Conservation (phyloP, 1,140 invertebrate species). For the Physella acuta region DNA sequence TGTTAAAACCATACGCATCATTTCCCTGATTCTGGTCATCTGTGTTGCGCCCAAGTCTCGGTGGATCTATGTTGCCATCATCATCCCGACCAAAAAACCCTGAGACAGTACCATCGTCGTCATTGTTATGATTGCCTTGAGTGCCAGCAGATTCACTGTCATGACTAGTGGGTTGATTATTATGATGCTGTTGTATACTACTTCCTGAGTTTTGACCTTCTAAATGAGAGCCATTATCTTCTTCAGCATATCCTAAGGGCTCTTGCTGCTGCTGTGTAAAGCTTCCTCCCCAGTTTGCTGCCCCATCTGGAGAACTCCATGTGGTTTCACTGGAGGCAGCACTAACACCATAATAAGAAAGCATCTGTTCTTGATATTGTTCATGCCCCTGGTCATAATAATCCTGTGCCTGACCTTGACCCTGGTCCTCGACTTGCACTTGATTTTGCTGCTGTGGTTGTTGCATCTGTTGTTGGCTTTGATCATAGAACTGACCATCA, state of each 20-base stretch:
- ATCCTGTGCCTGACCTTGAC: too few species aligned
- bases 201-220: too few species aligned
- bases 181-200: too few species aligned
- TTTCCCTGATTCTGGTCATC: not conserved
- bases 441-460: not conserved
- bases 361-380: not conserved
- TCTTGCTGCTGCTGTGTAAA: not conserved
- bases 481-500: too few species aligned
- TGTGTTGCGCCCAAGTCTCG: not conserved
- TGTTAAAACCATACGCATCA: not conserved
- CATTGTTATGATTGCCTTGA: constrained; percentile 10
- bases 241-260: constrained; percentile 10
- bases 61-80: constrained; percentile 10
- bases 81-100: constrained; percentile 26
- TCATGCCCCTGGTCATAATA: not conserved
- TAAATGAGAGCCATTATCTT: too few species aligned
- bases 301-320: not conserved
- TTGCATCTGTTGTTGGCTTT: not conserved
- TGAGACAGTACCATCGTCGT: constrained; percentile 28
- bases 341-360: not conserved
- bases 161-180: too few species aligned
- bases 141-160: too few species aligned
- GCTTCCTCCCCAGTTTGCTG: not conserved
- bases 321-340: not conserved
- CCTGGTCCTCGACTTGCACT: not conserved